These are phyloP conservation scores for Brachypterus glaber DNA, from an alignment of 2,888 invertebrate genomes.

Conservation along the genomic window DNA sequence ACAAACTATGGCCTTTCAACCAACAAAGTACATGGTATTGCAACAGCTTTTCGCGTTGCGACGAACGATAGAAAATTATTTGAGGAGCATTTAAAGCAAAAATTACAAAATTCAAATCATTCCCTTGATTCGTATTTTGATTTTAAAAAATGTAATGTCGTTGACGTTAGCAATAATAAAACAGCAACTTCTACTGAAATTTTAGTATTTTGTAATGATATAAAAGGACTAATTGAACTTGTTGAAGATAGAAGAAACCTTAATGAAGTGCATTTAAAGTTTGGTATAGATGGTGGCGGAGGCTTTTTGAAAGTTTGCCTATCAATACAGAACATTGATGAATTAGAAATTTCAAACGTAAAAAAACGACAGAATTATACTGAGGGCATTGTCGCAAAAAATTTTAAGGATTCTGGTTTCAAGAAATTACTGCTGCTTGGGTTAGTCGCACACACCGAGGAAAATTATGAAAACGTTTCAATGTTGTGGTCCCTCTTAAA, in stretches of 20 bases:
- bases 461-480: constrained; percentile 6
- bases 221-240: background rate
- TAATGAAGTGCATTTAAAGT: constrained; percentile 1
- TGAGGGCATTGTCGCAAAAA: background rate
- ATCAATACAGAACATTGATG: background rate
- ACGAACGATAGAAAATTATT: too few species aligned
- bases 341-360: background rate
- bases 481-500: background rate
- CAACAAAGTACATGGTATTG: too few species aligned
- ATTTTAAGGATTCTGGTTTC: constrained; percentile 5
- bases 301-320: constrained; percentile 8
- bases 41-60: too few species aligned
- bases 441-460: background rate
- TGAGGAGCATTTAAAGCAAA: too few species aligned
- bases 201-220: too few species aligned
- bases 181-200: too few species aligned
- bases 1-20: too few species aligned
- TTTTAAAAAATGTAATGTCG: too few species aligned
- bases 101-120: too few species aligned
- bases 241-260: background rate
- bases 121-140: too few species aligned
- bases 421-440: constrained; percentile 7
- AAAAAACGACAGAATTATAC: background rate
- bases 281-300: constrained; percentile 9
- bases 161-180: too few species aligned